These are phyloP conservation scores for Protodeltote pygarga DNA, from an alignment of 2,888 invertebrate genomes.

Conservation along the genomic window DNA sequence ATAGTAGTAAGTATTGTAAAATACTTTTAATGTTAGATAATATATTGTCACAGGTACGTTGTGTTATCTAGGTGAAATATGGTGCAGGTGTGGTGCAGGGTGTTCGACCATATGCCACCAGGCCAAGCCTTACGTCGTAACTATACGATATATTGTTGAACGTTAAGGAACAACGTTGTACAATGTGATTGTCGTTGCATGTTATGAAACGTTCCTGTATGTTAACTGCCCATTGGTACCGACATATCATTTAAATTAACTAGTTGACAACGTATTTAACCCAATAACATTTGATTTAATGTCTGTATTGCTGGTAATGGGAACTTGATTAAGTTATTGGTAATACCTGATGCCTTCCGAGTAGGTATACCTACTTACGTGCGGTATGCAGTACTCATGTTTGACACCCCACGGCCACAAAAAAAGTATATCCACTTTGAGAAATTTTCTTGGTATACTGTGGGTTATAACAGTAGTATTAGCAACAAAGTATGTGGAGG, in stretches of 20 bases:
- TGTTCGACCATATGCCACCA: constrained; percentile 21
- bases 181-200: too few relatives aligned
- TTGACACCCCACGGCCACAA: too few relatives aligned
- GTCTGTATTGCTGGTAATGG: constrained; percentile 14
- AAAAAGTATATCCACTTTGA: too few relatives aligned
- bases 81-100: constrained; percentile 5
- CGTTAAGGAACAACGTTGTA: constrained; percentile 25
- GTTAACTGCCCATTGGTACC: constrained; percentile 24
- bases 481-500: too few relatives aligned
- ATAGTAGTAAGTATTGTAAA: too few relatives aligned
- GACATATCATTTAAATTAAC: constrained; percentile 33
- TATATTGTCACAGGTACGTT: too few relatives aligned
- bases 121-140: constrained; percentile 19
- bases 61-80: too few relatives aligned
- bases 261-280: constrained; percentile 28
- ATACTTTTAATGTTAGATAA: too few relatives aligned
- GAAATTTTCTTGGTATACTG: too few relatives aligned
- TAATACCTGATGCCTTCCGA: not conserved
- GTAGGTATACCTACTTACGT: too few relatives aligned
- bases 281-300: constrained; percentile 41
- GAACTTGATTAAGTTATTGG: constrained; percentile 8
- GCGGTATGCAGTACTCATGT: too few relatives aligned
- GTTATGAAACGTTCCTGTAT: constrained; percentile 42
- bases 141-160: constrained; percentile 22
- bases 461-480: too few relatives aligned